Evolutionary conservation across 2,113 vertebrate species (phyloP).

Genomic region (Hyla sarda): DNA sequence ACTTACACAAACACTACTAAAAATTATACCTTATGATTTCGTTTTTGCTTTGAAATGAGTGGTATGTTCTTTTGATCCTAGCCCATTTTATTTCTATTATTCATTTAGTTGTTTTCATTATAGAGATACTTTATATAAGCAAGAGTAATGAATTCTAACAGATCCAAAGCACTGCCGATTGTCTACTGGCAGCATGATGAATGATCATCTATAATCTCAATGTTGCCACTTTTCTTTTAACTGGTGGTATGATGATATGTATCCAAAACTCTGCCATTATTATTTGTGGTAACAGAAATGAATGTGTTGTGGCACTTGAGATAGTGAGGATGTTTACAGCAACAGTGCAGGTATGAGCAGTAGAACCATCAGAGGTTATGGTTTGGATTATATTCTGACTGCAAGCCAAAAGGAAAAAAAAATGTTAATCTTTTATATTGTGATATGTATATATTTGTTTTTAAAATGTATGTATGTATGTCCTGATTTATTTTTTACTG

Average conservation of each 20-base stretch:
- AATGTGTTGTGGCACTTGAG: slow-evolving; percentile 43
- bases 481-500: slow-evolving; percentile 79
- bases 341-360: slow-evolving; percentile 33
- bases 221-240: slow-evolving; percentile 35
- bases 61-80: not conserved
- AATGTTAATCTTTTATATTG: slow-evolving; percentile 73
- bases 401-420: slow-evolving; percentile 71
- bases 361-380: slow-evolving; percentile 32
- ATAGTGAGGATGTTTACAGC: slow-evolving; percentile 46
- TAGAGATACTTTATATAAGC: not conserved
- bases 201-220: not conserved
- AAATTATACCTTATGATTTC: not conserved
- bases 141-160: slow-evolving; percentile 20
- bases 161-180: slow-evolving; percentile 24
- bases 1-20: too few relatives aligned
- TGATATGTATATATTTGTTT: slow-evolving; percentile 80
- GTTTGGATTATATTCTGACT: slow-evolving; percentile 72
- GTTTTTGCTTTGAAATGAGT: not conserved
- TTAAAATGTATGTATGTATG: slow-evolving; percentile 78
- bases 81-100: not conserved
- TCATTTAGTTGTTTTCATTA: not conserved
- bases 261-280: slow-evolving; percentile 23
- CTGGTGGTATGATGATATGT: slow-evolving; percentile 34
- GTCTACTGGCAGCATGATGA: not conserved
- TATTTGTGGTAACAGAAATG: slow-evolving; percentile 18